Conservation (phyloP, 1,140 invertebrate genomes). For the Drosophila parvula region DNA sequence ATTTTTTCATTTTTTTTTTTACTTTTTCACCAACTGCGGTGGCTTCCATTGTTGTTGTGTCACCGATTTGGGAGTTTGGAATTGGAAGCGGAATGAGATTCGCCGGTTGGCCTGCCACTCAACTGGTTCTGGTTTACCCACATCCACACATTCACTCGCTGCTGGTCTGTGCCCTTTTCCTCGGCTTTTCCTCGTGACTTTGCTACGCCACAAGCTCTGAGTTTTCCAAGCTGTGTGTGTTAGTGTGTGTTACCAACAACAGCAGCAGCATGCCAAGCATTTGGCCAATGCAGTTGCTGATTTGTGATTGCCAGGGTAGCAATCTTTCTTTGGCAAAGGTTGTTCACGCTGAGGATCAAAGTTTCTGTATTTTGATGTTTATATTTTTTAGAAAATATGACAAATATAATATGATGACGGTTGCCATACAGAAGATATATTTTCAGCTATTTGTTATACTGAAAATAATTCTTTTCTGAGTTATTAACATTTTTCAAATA, state of each 20-base stretch:
- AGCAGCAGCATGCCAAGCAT: slow-evolving; percentile 52
- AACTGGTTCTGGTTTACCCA: slow-evolving; percentile 51
- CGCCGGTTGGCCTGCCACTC: slow-evolving; percentile 39
- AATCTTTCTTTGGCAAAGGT: neutral
- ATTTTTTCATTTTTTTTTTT: slow-evolving; percentile 13
- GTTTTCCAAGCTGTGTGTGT: slow-evolving; percentile 56
- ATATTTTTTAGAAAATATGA: neutral
- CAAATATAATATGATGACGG: no score
- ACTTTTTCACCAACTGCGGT: slow-evolving; percentile 2
- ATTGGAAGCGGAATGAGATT: slow-evolving; percentile 35
- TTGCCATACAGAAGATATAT: no score
- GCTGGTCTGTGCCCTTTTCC: slow-evolving; percentile 6
- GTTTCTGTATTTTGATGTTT: no score
- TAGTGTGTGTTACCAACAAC: slow-evolving; percentile 36
- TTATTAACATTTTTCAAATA: neutral
- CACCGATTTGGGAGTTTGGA: slow-evolving; percentile 46
- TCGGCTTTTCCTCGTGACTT: slow-evolving; percentile 1
- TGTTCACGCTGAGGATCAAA: neutral
- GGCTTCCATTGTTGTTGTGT: slow-evolving; percentile 30
- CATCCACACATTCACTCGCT: slow-evolving; percentile 29
- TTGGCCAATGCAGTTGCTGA: slow-evolving; percentile 59
- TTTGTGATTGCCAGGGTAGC: slow-evolving; percentile 56
- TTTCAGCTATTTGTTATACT: no score
- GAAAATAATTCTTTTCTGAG: neutral
- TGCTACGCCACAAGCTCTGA: slow-evolving; percentile 8